These are phyloP conservation scores for Balaeniceps rex DNA, from an alignment of 2,113 vertebrate species.

Conservation along the genomic window DNA sequence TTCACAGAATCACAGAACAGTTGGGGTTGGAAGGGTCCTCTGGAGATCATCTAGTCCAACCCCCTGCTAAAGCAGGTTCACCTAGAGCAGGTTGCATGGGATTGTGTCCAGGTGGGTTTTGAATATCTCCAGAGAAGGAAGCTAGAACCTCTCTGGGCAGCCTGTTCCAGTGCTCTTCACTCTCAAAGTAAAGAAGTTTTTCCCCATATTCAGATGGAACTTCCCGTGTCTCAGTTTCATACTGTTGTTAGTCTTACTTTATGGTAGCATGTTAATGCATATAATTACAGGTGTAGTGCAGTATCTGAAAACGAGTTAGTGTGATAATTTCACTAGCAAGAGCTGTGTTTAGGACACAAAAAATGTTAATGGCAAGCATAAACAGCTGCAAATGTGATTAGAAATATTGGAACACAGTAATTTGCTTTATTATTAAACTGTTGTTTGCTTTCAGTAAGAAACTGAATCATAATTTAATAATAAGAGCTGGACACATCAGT, in stretches of 20 bases:
- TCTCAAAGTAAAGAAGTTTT: no score
- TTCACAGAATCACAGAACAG: not conserved
- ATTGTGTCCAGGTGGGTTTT: no score
- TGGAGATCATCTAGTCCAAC: no score
- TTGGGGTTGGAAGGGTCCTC: no score
- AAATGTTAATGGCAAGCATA: not conserved
- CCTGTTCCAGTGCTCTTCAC: no score
- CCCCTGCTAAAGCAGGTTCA: no score
- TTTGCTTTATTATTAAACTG: not conserved
- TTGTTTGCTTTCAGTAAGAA: not conserved
- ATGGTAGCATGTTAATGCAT: not conserved
- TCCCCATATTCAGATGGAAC: no score
- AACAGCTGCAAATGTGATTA: not conserved
- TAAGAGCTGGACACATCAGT: not conserved
- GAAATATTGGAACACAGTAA: not conserved
- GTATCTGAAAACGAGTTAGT: not conserved
- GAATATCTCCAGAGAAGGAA: no score
- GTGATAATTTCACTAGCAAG: not conserved
- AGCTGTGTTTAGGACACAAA: not conserved
- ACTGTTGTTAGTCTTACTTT: not conserved
- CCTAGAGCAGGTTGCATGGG: no score
- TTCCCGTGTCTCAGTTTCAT: not conserved
- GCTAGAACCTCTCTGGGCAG: no score
- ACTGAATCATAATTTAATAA: not conserved
- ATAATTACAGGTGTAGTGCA: not conserved